Conservation (phyloP, 2,113 vertebrate genomes). For the Carettochelys insculpta region DNA sequence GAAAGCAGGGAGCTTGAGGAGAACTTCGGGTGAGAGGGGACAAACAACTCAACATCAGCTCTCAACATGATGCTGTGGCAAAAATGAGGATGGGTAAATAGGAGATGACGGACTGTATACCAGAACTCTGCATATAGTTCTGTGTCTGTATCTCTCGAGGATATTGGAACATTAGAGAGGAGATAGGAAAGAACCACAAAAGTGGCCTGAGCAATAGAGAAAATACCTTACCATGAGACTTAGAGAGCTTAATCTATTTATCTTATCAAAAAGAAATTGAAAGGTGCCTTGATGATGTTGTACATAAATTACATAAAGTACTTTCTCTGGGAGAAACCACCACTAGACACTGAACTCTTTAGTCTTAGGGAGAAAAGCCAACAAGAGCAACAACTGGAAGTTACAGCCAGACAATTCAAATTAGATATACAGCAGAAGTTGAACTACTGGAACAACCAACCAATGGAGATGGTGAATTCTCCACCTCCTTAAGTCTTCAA, state of each 20-base stretch:
- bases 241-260: background rate
- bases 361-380: background rate
- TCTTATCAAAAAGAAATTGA: background rate
- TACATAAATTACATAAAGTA: too few species aligned
- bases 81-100: background rate
- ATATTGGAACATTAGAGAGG: background rate
- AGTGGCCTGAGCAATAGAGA: background rate
- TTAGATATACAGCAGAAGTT: background rate
- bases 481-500: background rate
- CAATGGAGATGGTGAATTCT: background rate
- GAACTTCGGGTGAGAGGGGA: background rate
- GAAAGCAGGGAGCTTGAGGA: background rate
- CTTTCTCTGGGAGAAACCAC: background rate
- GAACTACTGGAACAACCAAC: background rate
- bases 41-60: background rate
- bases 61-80: background rate
- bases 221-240: background rate
- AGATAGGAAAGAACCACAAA: background rate
- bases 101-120: background rate
- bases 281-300: background rate
- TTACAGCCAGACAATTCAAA: background rate
- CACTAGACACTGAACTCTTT: background rate
- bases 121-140: background rate
- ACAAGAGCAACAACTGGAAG: background rate
- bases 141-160: background rate